Percentiles rank a stretch among this genome's conserved stretches.
phyloP scores from a whole-genome alignment of 2,888 invertebrate species.

The Drosophila setosimentum region DNA sequence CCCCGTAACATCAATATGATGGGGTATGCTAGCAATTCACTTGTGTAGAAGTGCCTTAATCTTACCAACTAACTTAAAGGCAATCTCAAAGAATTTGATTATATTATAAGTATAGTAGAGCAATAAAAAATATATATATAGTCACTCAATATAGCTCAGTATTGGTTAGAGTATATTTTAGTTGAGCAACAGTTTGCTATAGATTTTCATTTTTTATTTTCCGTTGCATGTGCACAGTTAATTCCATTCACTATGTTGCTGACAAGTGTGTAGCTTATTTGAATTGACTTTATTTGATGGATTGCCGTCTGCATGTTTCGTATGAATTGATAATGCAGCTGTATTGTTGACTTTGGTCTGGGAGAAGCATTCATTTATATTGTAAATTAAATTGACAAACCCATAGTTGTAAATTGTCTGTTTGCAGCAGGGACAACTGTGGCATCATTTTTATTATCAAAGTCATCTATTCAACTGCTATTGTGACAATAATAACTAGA shows the following conservation, averaged over 20 bases:
- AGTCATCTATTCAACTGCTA: neutral
- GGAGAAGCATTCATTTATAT: conserved; percentile 23
- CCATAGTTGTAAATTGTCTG: neutral
- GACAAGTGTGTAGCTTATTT: conserved; percentile 28
- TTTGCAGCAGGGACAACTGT: neutral
- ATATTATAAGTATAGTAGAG: neutral
- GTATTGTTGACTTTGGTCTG: conserved; percentile 17
- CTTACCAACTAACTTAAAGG: neutral
- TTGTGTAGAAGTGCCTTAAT: neutral
- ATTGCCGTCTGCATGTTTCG: conserved; percentile 40
- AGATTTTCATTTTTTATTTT: conserved; percentile 22
- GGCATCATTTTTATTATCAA: conserved; percentile 1
- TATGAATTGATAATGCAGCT: conserved; percentile 47
- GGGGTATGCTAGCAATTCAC: neutral
- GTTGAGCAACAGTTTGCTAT: neutral
- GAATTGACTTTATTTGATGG: conserved; percentile 56
- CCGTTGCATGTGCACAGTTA: conserved; percentile 34
- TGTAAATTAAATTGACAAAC: conserved; percentile 29
- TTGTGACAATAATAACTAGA: conserved; percentile 13
- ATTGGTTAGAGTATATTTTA: conserved; percentile 6
- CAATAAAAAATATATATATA: neutral
- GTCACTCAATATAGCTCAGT: neutral
- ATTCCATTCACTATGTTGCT: conserved; percentile 9
- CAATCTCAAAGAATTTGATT: neutral
- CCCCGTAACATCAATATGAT: neutral